Evolutionary conservation across 2,797 vertebrate genomes (phyloP).

Genomic region (Austrolebias charrua): DNA sequence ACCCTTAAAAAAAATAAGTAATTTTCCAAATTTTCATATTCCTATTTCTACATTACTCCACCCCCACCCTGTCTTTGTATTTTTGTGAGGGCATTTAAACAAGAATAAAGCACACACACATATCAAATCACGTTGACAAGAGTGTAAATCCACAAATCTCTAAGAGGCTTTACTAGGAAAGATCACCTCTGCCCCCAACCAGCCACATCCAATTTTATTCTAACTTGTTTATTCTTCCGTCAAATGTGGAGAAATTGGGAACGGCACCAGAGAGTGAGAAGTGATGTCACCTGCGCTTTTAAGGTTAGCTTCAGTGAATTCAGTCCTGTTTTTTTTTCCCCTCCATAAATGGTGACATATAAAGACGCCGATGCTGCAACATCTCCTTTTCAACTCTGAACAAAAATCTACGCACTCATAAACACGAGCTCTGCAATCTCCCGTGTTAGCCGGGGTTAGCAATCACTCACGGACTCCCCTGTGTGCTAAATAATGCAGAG

Average conservation of each 20-base stretch:
- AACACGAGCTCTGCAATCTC: slow-evolving; percentile 16
- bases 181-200: slow-evolving; percentile 40
- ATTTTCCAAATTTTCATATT: slow-evolving; percentile 3
- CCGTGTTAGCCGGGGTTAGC: slow-evolving; percentile 37
- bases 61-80: slow-evolving; percentile 16
- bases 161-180: slow-evolving; percentile 68
- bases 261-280: slow-evolving; percentile 41
- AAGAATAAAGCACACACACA: slow-evolving; percentile 34
- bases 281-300: slow-evolving; percentile 40
- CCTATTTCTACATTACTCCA: slow-evolving; percentile 21
- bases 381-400: slow-evolving; percentile 2
- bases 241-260: slow-evolving; percentile 45
- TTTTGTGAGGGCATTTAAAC: slow-evolving; percentile 40
- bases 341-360: slow-evolving; percentile 8
- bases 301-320: slow-evolving; percentile 22
- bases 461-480: slow-evolving; percentile 41
- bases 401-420: slow-evolving; percentile 4
- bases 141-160: slow-evolving; percentile 52
- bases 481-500: slow-evolving; percentile 72
- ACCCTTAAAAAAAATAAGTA: slow-evolving; percentile 17
- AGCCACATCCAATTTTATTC: slow-evolving; percentile 1
- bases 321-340: neutral
- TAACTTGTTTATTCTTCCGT: slow-evolving; percentile 48
- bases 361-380: neutral
- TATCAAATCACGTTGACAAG: slow-evolving; percentile 57